Base-by-base conservation (phyloP, 2,888 invertebrate genomes). In the Cinara cedri region DNA sequence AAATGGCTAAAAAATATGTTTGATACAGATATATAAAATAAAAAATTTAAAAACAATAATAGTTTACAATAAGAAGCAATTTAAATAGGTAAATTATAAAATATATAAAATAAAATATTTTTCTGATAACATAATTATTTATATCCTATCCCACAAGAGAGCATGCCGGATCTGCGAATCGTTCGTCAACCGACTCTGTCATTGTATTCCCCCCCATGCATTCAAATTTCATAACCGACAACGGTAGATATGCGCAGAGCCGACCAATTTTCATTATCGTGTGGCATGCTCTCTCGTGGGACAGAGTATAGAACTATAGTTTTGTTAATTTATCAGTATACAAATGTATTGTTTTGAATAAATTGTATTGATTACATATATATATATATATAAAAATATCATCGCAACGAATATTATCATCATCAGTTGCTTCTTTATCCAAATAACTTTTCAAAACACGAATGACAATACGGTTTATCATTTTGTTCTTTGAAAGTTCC, bases 401-500 rank as follows among this genome's bases (percentile, higher is more conserved):
- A 13, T n/a, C 19, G 60, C 14, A n/a, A 19, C 9, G 9, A 4
- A 0, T 24, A 44, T 9, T 26, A 26, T 34, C 14, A 19, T 42
- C 8, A 42, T 51, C n/a, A 26, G 19, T 60, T 26, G 46, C 24
- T 3, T 19, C 11, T 82, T 88, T 89, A 97, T 82, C 97, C 96
- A 85, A 97, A 99, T 55, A 99, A 90, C 86, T 97, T 98, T 83
- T 97, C 97, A 86, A 98, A 99, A 87, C 98, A 99, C 82, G 90
- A 90, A 86, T 99, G 98, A 87, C 99, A 99, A 87, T 98, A 99
- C 1, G 99, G 98, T 86, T 98, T 97, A 85, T 97, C 96, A 86
- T 97, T 97, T 86, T 98, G 97, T 86, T 99, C 99, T 86, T 99
- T 99, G 87, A 99, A 99, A 0, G 98, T 99, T 84, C 98, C 98